These are phyloP conservation scores for Cristatella mucedo DNA, from an alignment of 2,888 invertebrate species.

Conservation along the genomic window DNA sequence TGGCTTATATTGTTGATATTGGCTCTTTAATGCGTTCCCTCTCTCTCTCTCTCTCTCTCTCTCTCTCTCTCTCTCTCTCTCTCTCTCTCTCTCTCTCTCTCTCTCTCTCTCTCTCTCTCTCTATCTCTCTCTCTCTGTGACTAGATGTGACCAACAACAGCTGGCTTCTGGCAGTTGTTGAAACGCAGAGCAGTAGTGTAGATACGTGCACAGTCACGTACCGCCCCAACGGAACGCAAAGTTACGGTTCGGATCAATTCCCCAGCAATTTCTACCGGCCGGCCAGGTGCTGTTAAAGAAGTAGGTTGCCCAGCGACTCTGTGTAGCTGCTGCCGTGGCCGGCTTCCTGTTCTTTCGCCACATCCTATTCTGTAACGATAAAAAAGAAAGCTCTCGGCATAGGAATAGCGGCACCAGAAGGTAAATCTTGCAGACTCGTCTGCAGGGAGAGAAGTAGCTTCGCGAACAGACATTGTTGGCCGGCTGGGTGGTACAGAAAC, in stretches of 20 bases:
- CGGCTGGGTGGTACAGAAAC: no score
- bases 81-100: not conserved
- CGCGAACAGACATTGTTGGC: no score
- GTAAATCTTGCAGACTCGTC: no score
- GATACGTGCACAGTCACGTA: no score
- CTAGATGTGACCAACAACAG: no score
- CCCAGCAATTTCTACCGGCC: slow-evolving; percentile 6
- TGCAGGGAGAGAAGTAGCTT: no score
- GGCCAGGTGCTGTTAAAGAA: slow-evolving; percentile 2
- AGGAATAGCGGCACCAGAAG: not conserved
- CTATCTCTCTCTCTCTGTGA: not conserved
- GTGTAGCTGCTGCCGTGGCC: not conserved
- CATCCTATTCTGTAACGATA: slow-evolving; percentile 11
- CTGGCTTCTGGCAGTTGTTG: no score
- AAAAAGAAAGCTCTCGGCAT: not conserved
- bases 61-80: slow-evolving; percentile 1
- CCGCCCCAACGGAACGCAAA: slow-evolving; percentile 11
- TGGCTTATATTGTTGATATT: no score
- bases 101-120: not conserved
- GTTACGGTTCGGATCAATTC: slow-evolving; percentile 13
- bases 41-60: not conserved
- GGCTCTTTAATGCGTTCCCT: no score
- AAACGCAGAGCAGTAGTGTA: no score
- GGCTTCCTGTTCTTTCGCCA: slow-evolving; percentile 13
- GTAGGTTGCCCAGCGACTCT: slow-evolving; percentile 1